phyloP scores from a whole-genome alignment of 2,888 invertebrate genomes.

The Bellardia pandia region DNA sequence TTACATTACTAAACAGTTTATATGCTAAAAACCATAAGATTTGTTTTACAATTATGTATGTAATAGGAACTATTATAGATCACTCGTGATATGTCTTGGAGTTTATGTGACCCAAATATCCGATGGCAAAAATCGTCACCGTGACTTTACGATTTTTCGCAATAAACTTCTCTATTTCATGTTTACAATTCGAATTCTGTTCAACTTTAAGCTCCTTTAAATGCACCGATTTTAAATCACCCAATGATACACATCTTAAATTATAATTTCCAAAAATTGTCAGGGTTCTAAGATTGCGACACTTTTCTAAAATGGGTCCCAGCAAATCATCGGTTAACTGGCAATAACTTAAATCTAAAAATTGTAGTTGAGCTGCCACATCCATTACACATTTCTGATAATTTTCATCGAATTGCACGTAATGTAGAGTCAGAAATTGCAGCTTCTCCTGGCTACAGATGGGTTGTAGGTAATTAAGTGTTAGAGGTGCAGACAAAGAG shows the following conservation, averaged over 20 bases:
- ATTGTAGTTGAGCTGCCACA: conserved; percentile 49
- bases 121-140: conserved; percentile 43
- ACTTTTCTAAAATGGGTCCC: conserved; percentile 59
- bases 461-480: conserved; percentile 63
- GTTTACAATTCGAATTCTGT: conserved; percentile 64
- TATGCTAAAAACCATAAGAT: too few species aligned
- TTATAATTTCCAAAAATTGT: conserved; percentile 71
- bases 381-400: conserved; percentile 49
- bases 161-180: conserved; percentile 56
- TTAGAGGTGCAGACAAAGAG: conserved; percentile 44
- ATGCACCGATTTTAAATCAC: conserved; percentile 15
- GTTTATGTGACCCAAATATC: conserved; percentile 45
- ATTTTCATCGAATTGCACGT: conserved; percentile 67
- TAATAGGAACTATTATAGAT: neutral
- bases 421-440: conserved; percentile 62
- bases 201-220: conserved; percentile 66
- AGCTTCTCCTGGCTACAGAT: conserved; percentile 57
- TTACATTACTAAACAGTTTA: too few species aligned
- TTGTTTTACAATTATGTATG: too few species aligned
- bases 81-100: conserved; percentile 15
- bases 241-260: conserved; percentile 64
- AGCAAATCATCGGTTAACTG: conserved; percentile 71
- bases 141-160: conserved; percentile 27
- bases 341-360: conserved; percentile 70
- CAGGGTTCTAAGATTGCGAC: conserved; percentile 52